Conservation (phyloP, 1,140 invertebrate species). For the Drosophila auraria region DNA sequence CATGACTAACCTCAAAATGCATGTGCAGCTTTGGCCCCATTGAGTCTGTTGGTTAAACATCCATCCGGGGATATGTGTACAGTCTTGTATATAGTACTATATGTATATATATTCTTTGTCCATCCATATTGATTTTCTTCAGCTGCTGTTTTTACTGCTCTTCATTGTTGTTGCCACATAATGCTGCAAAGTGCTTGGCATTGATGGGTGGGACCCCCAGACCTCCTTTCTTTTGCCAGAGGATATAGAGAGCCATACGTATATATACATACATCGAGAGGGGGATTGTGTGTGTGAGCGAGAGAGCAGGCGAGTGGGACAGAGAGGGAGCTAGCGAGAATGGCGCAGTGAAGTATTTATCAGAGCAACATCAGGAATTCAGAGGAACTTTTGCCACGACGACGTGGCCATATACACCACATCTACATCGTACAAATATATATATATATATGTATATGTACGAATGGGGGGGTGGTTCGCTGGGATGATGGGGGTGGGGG, state of each 20-base stretch:
- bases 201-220: conserved; percentile 13
- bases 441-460: conserved; percentile 28
- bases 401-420: conserved; percentile 46
- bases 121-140: conserved; percentile 77
- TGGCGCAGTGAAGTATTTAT: conserved; percentile 78
- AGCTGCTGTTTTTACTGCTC: conserved; percentile 45
- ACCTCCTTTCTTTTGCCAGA: conserved; percentile 14
- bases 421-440: conserved; percentile 29
- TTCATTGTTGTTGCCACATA: conserved; percentile 53
- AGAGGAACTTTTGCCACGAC: conserved; percentile 71
- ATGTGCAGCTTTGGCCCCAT: conserved; percentile 13
- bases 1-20: conserved; percentile 7
- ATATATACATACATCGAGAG: neutral
- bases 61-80: neutral
- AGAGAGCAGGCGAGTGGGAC: conserved; percentile 2
- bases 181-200: conserved; percentile 62
- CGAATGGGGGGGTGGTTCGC: conserved; percentile 9
- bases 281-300: neutral
- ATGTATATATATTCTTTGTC: conserved; percentile 44
- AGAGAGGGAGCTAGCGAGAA: conserved; percentile 15
- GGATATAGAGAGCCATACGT: conserved; percentile 30
- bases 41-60: conserved; percentile 9
- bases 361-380: conserved; percentile 84
- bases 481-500: neutral
- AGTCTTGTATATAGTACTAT: conserved; percentile 11